Conservation (phyloP, 2,797 vertebrate species). For the Oreochromis mossambicus region DNA sequence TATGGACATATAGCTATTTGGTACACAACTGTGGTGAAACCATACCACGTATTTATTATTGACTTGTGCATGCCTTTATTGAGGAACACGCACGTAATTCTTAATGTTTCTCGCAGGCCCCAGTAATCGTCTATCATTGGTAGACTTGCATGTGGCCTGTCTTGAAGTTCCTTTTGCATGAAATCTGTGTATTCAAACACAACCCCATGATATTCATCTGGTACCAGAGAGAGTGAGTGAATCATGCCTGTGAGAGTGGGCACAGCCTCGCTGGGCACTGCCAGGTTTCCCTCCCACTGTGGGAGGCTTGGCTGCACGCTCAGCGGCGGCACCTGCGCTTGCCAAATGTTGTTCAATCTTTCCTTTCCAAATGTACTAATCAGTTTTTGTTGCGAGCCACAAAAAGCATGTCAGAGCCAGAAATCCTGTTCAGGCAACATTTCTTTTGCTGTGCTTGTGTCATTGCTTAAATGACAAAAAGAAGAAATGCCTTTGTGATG, state of each 20-base stretch:
- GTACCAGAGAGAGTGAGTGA: constrained; percentile 55
- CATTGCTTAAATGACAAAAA: constrained; percentile 26
- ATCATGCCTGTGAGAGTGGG: constrained; percentile 60
- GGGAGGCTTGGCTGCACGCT: constrained; percentile 58
- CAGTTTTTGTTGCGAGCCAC: constrained; percentile 33
- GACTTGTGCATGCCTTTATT: constrained; percentile 27
- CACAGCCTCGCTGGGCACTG: constrained; percentile 44
- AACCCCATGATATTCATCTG: constrained; percentile 49
- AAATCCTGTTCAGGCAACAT: constrained; percentile 8
- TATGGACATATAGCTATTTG: background rate
- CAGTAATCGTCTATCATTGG: constrained; percentile 33
- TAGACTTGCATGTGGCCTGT: constrained; percentile 73
- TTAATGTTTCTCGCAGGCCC: constrained; percentile 7
- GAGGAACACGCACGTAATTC: background rate
- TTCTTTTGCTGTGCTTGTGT: constrained; percentile 11
- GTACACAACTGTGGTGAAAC: constrained; percentile 1
- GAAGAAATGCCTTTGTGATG: constrained; percentile 15
- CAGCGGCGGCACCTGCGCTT: constrained; percentile 62
- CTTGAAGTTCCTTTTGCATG: constrained; percentile 78
- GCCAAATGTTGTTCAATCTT: constrained; percentile 78
- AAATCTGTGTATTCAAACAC: constrained; percentile 76
- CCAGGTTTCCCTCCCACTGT: constrained; percentile 57
- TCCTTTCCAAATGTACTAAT: constrained; percentile 72
- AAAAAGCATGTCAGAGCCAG: constrained; percentile 28
- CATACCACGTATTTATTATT: background rate